These are phyloP conservation scores for Hydrolagus affinis DNA, from an alignment of 2,113 vertebrate species.

Conservation along the genomic window DNA sequence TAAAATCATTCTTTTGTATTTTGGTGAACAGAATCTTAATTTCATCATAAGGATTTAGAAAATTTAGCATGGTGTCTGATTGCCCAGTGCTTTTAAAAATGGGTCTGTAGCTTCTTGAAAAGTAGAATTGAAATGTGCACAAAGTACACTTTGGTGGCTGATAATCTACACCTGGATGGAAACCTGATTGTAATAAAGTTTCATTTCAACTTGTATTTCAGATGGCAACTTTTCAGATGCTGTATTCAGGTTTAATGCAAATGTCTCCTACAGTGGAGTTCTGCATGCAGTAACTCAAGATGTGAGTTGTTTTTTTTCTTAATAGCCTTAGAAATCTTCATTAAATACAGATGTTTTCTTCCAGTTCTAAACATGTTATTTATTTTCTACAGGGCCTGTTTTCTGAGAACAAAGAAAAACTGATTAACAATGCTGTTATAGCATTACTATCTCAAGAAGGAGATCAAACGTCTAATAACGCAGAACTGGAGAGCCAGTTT, in stretches of 20 bases:
- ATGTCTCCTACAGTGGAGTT: conserved; percentile 95
- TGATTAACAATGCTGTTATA: conserved; percentile 93
- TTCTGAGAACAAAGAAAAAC: conserved; percentile 98
- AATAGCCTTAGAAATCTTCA: background rate
- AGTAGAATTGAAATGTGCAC: background rate
- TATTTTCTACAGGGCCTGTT: conserved; percentile 75
- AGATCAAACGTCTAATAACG: conserved; percentile 69
- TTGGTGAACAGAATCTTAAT: too few species aligned
- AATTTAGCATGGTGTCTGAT: too few species aligned
- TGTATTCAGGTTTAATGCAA: conserved; percentile 96
- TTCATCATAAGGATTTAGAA: too few species aligned
- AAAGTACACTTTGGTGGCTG: background rate
- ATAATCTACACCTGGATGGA: background rate
- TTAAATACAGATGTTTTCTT: conserved; percentile 27
- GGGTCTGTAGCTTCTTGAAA: too few species aligned
- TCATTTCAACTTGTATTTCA: conserved; percentile 45
- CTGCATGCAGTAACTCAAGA: conserved; percentile 96
- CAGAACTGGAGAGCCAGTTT: conserved; percentile 96
- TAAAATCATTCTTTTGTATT: too few species aligned
- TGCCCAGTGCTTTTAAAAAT: too few species aligned
- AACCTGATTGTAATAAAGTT: background rate
- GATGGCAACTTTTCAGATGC: conserved; percentile 93
- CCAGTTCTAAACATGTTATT: conserved; percentile 29
- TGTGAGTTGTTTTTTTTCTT: conserved; percentile 59
- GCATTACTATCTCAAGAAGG: conserved; percentile 84